Evolutionary conservation across 2,113 vertebrate species (phyloP), one percentile per base, ranked within the genome.

Genomic region (Phoenicopterus ruber): DNA sequence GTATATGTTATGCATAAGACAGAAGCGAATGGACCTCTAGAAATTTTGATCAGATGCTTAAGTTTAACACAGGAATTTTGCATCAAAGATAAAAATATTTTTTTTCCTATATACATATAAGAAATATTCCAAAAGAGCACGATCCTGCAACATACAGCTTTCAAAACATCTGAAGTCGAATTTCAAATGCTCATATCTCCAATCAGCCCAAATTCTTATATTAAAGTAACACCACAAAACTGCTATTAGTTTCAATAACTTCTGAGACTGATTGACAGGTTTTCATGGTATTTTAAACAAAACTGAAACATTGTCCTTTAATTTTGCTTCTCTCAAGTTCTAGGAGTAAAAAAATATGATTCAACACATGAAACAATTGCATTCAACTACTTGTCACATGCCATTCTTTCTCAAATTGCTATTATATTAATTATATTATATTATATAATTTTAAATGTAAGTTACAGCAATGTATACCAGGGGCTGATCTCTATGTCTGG

Each of bases 31-130:
- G 62, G 50, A 31, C 13, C 26, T 59, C 57, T 61, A 86, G 55
- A 74, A 93, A 84, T 84, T 80, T 74, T 82, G 25, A 52, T 70
- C 52, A 65, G 54, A 42, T 74, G 36, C 46, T 70, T 38, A 66
- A 61, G 29, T 77, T 67, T 87, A 67, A 80, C 36, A 62, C 29
- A 69, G 49, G 8, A 79, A 73, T 63, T 46, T 47, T 62, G 15
- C 38, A 42, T 50, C 17, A 55, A 50, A 72, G 13, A 52, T 21
- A 38, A 69, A 82, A 31, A 9, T 10, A 17, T 29, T 59, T 47
- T 57, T 72, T 80, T n/a, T 29, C 8, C 8, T 29, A 6, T 13
- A 19, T 34, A 10, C 0, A 0, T 34, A 9, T 4, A 69, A 50
- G 13, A 63, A 69, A 63, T 54, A 62, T 24, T 91, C 58, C 47